phyloP scores from a whole-genome alignment of 2,113 vertebrate species.

The Triplophysa rosa region DNA sequence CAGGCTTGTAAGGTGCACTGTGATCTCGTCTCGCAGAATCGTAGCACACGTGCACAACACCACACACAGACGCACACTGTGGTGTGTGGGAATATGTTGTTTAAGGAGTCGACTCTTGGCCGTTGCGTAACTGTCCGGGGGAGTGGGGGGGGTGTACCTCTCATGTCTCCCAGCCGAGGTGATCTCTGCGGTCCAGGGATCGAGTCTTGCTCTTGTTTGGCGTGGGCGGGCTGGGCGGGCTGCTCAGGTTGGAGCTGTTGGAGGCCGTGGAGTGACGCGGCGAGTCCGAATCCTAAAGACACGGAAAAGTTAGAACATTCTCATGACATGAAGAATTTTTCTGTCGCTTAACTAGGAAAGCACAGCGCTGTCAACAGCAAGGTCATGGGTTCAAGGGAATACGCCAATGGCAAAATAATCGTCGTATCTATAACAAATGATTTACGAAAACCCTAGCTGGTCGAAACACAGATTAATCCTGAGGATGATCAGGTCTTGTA shows the following conservation, averaged over 20 bases:
- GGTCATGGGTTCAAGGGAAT: no score
- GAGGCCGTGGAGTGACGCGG: conserved; percentile 96
- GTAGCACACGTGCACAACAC: conserved; percentile 25
- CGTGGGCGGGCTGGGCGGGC: conserved; percentile 91
- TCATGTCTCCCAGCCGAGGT: conserved; percentile 95
- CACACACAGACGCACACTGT: conserved; percentile 42
- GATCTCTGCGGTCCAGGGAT: conserved; percentile 92
- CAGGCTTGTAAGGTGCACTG: conserved; percentile 14
- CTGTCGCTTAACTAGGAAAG: no score
- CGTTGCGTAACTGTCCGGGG: neutral
- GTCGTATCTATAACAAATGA: no score
- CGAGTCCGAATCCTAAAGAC: conserved; percentile 91
- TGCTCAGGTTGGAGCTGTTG: conserved; percentile 99
- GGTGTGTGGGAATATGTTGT: neutral
- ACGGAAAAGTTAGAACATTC: neutral
- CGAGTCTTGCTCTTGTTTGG: conserved; percentile 95
- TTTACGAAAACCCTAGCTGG: no score
- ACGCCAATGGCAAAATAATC: no score
- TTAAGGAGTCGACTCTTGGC: neutral
- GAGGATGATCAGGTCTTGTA: no score
- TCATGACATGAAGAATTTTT: neutral
- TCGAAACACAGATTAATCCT: no score
- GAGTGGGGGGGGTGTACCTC: conserved; percentile 4
- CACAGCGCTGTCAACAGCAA: no score
- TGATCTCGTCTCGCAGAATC: neutral